Evolutionary conservation across 2,797 vertebrate species (phyloP).

Genomic region (Pseudochirops cupreus): DNA sequence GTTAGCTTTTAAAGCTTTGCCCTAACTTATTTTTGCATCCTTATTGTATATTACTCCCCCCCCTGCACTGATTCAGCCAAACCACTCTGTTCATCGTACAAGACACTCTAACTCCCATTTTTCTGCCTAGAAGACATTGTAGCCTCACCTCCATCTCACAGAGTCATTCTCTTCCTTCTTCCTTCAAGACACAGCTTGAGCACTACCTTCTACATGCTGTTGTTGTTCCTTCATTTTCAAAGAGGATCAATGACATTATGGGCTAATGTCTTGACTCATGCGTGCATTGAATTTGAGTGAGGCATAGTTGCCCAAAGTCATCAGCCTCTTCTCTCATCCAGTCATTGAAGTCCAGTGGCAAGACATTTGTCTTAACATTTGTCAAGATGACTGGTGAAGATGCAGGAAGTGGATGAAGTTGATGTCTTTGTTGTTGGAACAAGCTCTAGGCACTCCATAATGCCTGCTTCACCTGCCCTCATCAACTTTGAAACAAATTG

Average conservation of each 20-base stretch:
- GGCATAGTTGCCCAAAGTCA: neutral
- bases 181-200: no score
- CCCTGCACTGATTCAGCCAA: neutral
- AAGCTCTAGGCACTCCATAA: neutral
- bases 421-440: neutral
- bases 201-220: neutral
- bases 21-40: neutral
- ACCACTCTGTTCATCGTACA: neutral
- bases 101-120: neutral
- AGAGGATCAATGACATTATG: neutral
- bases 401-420: neutral
- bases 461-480: neutral
- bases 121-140: neutral
- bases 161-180: neutral
- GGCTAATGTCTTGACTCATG: neutral
- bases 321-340: neutral
- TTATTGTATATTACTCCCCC: neutral
- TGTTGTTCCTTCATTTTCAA: neutral
- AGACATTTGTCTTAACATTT: neutral
- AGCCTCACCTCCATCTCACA: neutral
- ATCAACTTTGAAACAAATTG: neutral
- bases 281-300: neutral
- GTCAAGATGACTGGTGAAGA: neutral
- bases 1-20: neutral
- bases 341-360: neutral